Percentiles rank a stretch among this genome's conserved stretches.
These are phyloP conservation scores for Macrobrachium nipponense DNA, from an alignment of 1,140 invertebrate genomes.

Conservation along the genomic window DNA sequence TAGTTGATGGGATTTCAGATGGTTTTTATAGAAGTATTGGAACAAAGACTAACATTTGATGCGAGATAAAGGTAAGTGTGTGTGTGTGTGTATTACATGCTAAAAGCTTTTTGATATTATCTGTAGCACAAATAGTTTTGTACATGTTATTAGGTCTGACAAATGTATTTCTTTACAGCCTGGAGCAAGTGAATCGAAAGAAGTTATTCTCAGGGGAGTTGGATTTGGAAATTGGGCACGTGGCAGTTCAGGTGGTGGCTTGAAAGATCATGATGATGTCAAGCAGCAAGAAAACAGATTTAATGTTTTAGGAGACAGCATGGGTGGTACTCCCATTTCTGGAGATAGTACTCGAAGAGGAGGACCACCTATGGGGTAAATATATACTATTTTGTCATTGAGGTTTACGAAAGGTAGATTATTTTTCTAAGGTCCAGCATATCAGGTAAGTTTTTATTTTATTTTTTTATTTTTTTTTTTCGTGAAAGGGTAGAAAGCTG, in stretches of 20 bases:
- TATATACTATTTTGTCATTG: not conserved
- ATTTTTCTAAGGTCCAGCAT: too few relatives aligned
- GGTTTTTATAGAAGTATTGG: too few relatives aligned
- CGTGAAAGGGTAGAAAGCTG: too few relatives aligned
- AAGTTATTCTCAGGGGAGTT: conserved; percentile 39
- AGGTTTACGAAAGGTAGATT: too few relatives aligned
- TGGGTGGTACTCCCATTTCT: conserved; percentile 15
- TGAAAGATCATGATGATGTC: conserved; percentile 55
- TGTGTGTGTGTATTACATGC: not conserved
- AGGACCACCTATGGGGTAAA: conserved; percentile 40
- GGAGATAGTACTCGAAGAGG: conserved; percentile 48
- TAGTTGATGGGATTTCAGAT: too few relatives aligned
- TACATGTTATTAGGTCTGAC: not conserved
- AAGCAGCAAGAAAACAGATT: conserved; percentile 51
- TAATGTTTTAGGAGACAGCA: conserved; percentile 37
- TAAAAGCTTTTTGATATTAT: not conserved
- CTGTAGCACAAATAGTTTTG: not conserved
- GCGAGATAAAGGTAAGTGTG: too few relatives aligned
- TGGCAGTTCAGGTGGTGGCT: conserved; percentile 56
- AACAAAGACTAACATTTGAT: too few relatives aligned
- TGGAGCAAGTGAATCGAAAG: conserved; percentile 30
- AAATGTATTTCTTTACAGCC: conserved; percentile 23
- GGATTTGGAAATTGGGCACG: conserved; percentile 49
- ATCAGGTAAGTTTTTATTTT: too few relatives aligned
- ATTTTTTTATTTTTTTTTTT: too few relatives aligned